Base-by-base conservation (phyloP, 2,113 vertebrate genomes). In the Eudorcas thomsonii region DNA sequence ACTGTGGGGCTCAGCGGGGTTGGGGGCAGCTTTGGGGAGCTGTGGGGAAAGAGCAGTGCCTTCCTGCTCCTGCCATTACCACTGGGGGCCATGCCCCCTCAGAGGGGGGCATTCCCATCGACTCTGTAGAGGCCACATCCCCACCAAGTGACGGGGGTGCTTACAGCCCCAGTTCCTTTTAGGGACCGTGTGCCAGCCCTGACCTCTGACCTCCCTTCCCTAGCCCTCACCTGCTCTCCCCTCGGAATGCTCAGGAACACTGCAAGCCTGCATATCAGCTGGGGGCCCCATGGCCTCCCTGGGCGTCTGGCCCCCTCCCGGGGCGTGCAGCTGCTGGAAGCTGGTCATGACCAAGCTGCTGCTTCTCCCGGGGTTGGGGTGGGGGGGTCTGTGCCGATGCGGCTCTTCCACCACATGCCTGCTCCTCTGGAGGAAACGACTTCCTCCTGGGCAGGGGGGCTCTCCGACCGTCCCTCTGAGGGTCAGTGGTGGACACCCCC, bases 381-480 rank as follows among this genome's bases (percentile, higher is more conserved):
- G 78, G 48, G 9, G 9, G 19, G 12, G 6, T 14, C 80, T 52
- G 5, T 21, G 17, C 30, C 0, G 0, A 7, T 3, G 3, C 0
- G 0, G 12, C 39, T 33, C 10, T 36, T 30, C 13, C 0, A 1
- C 5, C 8, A 10, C 39, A n/a, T 0, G 0, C 11, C 39, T 28
- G 9, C 15, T 6, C 17, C 23, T 55, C 74, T 11, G 2, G 23
- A 3, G 55, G 23, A 48, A n/a, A 36, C 5, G 3, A 11, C 8
- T 55, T n/a, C 43, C 26, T 57, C 48, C 74, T 39, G 45, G 6
- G 21, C 71, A 25, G 54, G 2, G 4, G 54, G 2, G 2, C 15
- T 90, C 3, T 11, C 60, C 3, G 23, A 30, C 21, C 2, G 3
- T 39, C 43, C 16, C 52, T 55, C 4, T 1, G 9, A 57, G 67